Conservation (phyloP, 2,888 invertebrate genomes). For the Drosophila melanosoma region DNA sequence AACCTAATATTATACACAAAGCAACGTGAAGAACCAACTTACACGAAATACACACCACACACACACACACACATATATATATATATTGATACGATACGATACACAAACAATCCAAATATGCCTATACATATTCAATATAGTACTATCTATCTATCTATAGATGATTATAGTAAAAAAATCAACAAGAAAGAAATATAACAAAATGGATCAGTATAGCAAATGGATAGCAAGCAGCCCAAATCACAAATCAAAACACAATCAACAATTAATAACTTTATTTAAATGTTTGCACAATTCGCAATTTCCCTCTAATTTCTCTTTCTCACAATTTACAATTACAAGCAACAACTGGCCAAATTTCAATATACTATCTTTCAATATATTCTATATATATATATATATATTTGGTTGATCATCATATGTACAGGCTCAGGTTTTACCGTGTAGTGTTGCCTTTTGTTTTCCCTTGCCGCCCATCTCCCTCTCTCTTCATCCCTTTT, state of each 20-base stretch:
- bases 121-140: conserved; percentile 30
- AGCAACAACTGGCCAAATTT: conserved; percentile 46
- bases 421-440: conserved; percentile 15
- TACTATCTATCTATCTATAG: conserved; percentile 29
- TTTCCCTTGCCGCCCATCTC: background rate
- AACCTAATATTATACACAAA: conserved; percentile 7
- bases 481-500: too few species aligned
- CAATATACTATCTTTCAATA: conserved; percentile 30
- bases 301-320: conserved; percentile 8
- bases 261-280: conserved; percentile 12
- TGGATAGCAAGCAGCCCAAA: conserved; percentile 20
- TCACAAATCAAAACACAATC: background rate
- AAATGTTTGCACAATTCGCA: conserved; percentile 14
- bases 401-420: conserved; percentile 19
- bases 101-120: conserved; percentile 28
- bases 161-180: conserved; percentile 24
- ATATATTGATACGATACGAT: conserved; percentile 17
- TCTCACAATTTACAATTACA: conserved; percentile 9
- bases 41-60: conserved; percentile 4
- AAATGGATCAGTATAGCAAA: conserved; percentile 17
- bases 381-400: conserved; percentile 26
- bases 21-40: conserved; percentile 1
- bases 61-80: conserved; percentile 13
- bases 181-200: conserved; percentile 10
- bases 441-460: conserved; percentile 7